Evolutionary conservation across 2,113 vertebrate species (phyloP), one percentile per base, ranked within the genome.

Genomic region (Nymphicus hollandicus): DNA sequence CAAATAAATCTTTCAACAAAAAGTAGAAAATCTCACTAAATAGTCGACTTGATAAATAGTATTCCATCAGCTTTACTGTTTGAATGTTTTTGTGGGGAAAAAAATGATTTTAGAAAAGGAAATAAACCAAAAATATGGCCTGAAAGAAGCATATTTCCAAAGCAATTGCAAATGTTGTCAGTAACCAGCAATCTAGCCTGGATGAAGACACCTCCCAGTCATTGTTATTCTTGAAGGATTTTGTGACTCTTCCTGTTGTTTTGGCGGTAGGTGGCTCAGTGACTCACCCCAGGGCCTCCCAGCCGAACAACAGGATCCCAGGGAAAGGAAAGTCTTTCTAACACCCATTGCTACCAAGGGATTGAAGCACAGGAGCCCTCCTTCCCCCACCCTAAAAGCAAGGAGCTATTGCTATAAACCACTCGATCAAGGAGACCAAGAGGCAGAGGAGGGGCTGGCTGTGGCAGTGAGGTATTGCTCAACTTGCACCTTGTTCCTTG

Each of bases 191-290:
- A 37, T 73, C 53, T 58, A 35, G 55, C 18, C 77, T 85, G 72
- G 64, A 82, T 91, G 70, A 82, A 88, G 92, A 81, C 71, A 56
- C 73, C 69, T 88, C 77, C 79, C 70, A 79, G 88, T 72, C 81
- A 76, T 17, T 80, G 87, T 55, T 91, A 68, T 86, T 81, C 72
- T 47, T 84, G 71, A 95, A 94, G 65, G 64, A 94, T 88, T 96
- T 71, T 95, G 74, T 83, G 73, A 37, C 55, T 94, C 68, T 97
- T 97, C 89, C 94, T 96, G 89, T 97, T 97, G 85, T 93, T 93
- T 55, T 78, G 29, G 27, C 0, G 0, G 37, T 64, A 35, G 17
- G 17, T 68, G 28, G 27, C 66, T 86, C 61, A 41, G 65, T 92
- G 95, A 95, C 73, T 96, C 91, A 94, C 44, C 11, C 55, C 37